Base-by-base conservation (phyloP, 1,140 invertebrate species). In the Drosophila azteca region DNA sequence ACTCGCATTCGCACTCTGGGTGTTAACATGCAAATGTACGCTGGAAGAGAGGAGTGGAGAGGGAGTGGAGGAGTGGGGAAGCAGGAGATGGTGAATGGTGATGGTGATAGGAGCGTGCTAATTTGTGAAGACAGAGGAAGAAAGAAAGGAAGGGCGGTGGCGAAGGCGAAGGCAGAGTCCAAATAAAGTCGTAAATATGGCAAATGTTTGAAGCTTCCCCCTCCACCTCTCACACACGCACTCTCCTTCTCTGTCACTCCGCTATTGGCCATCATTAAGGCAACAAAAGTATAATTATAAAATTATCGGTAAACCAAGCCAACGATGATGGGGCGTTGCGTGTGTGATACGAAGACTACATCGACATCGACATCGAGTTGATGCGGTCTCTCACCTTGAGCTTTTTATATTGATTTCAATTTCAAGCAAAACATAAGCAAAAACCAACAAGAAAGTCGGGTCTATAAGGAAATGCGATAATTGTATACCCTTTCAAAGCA, bases 351-450 rank as follows among this genome's bases (percentile, higher is more conserved):
- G 35, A 39, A 46, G 46, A 70, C 55, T 57, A 70, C 44, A 15
- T 50, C 22, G 48, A n/a, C n/a, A n/a, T n/a, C 54, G 52, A 70
- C 44, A 15, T 50, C 31, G 48, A 76, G 58, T 87, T 71, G 78
- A 31, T 70, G 82, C 82, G 82, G 83, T 85, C 82, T 85, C 82
- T 85, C 74, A 85, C 82, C 82, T 85, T 85, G 82, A 88, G 79
- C 60, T 62, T 68, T 65, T 87, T 68, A 83, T 64, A 76, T 83
- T 68, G 61, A 83, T 64, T 83, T 62, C 74, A 68, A 52, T 55
- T 67, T n/a, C 50, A n/a, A 54, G 35, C 43, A 50, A 48, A 68
- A 68, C 35, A 49, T 39, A 39, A 39, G 35, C 35, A 13, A 39
- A 39, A 64, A 55, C 15, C 48, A 46, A 29, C 61, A 55, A 41